These are phyloP conservation scores for Eptesicus fuscus DNA, from an alignment of 2,113 vertebrate genomes.

Conservation along the genomic window DNA sequence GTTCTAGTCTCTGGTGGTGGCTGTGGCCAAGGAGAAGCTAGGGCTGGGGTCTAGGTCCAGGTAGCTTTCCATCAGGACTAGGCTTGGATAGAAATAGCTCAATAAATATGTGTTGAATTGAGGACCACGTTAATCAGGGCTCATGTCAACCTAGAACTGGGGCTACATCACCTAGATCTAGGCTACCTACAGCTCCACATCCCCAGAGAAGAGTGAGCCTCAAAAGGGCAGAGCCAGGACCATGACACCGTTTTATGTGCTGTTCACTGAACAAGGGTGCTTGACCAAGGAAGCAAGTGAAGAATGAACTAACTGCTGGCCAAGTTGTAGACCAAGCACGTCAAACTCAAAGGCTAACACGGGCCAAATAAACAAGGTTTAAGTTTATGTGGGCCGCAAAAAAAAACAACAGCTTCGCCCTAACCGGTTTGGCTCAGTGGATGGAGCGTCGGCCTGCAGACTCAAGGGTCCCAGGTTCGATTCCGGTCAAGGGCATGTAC, in stretches of 20 bases:
- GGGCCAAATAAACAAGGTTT: too few relatives aligned
- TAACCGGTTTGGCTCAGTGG: too few relatives aligned
- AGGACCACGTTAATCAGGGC: neutral
- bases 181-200: neutral
- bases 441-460: too few relatives aligned
- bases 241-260: rapidly evolving
- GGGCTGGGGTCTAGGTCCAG: neutral
- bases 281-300: neutral
- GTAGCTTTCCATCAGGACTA: neutral
- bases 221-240: neutral
- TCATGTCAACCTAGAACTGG: neutral
- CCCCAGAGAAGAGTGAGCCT: neutral
- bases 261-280: neutral
- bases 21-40: neutral
- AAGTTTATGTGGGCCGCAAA: too few relatives aligned
- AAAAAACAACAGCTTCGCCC: too few relatives aligned
- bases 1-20: neutral
- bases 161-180: neutral
- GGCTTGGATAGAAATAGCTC: neutral
- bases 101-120: neutral
- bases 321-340: neutral
- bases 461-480: too few relatives aligned
- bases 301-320: neutral
- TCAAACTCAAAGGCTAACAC: too few relatives aligned
- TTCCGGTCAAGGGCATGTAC: too few relatives aligned